These are phyloP conservation scores for Julus scandinavius DNA, from an alignment of 2,888 invertebrate species.

Conservation along the genomic window DNA sequence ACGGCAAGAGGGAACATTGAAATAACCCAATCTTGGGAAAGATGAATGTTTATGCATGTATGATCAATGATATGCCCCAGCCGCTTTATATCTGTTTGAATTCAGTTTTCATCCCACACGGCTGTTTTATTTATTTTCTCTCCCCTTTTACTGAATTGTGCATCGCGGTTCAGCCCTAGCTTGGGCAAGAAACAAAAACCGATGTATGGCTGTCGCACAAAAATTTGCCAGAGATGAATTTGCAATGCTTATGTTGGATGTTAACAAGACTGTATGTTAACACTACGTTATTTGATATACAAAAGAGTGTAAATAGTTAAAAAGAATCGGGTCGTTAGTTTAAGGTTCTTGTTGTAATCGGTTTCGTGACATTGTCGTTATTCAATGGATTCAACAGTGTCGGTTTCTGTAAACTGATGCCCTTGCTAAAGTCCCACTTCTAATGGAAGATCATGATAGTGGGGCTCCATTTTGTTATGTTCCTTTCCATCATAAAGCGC, in stretches of 20 bases:
- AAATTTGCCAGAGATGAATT: background rate
- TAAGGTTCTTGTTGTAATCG: background rate
- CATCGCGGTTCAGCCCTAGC: background rate
- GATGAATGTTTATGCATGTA: background rate
- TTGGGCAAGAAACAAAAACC: background rate
- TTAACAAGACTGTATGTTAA: background rate
- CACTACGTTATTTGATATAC: too few relatives aligned
- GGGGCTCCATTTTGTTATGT: too few relatives aligned
- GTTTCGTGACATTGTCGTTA: background rate
- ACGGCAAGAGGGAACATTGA: too few relatives aligned
- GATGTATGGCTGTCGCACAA: background rate
- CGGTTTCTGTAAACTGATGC: background rate
- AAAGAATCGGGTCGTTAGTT: too few relatives aligned
- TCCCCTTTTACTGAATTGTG: background rate
- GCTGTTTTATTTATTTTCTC: background rate
- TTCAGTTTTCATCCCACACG: background rate
- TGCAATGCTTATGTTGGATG: background rate
- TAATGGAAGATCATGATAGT: background rate
- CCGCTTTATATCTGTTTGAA: background rate
- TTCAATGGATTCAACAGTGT: background rate
- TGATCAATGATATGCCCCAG: background rate
- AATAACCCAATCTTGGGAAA: too few relatives aligned
- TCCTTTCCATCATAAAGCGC: background rate
- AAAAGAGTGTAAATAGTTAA: too few relatives aligned
- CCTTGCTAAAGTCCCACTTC: too few relatives aligned